phyloP scores from a whole-genome alignment of 2,888 invertebrate genomes.

The Mythimna vitellina region DNA sequence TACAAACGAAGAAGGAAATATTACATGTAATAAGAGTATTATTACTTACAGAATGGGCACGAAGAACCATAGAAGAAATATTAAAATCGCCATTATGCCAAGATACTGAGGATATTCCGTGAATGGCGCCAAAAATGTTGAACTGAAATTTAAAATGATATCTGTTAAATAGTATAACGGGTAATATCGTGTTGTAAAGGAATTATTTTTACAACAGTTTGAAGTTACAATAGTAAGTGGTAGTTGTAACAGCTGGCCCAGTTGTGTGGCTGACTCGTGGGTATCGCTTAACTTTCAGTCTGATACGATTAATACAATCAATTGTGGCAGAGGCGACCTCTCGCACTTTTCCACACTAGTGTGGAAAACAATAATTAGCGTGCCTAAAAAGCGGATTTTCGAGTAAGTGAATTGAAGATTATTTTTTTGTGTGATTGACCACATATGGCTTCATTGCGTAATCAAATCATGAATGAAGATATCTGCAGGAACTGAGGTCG shows the following conservation, averaged over 20 bases:
- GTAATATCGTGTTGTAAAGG: slow-evolving; percentile 1
- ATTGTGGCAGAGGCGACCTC: too few relatives aligned
- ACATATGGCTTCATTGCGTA: too few relatives aligned
- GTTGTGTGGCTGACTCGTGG: not conserved
- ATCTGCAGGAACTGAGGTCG: too few relatives aligned
- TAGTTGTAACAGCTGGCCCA: not conserved
- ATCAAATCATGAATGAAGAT: too few relatives aligned
- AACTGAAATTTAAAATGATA: slow-evolving; percentile 78
- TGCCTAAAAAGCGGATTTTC: too few relatives aligned
- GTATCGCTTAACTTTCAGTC: too few relatives aligned
- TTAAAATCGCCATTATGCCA: slow-evolving; percentile 91
- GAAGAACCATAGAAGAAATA: slow-evolving; percentile 92
- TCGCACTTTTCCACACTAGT: too few relatives aligned
- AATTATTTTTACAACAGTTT: not conserved
- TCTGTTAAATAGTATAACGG: slow-evolving; percentile 20
- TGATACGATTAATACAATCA: too few relatives aligned
- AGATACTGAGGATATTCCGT: slow-evolving; percentile 92
- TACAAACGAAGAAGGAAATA: slow-evolving; percentile 37
- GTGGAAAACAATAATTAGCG: too few relatives aligned
- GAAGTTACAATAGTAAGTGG: not conserved
- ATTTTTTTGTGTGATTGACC: too few relatives aligned
- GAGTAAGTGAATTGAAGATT: too few relatives aligned
- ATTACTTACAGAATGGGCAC: slow-evolving; percentile 91
- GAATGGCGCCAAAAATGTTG: slow-evolving; percentile 91
- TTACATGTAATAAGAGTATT: slow-evolving; percentile 55